phyloP scores from a whole-genome alignment of 2,888 invertebrate species.

The Thecocarcelia acutangulata region DNA sequence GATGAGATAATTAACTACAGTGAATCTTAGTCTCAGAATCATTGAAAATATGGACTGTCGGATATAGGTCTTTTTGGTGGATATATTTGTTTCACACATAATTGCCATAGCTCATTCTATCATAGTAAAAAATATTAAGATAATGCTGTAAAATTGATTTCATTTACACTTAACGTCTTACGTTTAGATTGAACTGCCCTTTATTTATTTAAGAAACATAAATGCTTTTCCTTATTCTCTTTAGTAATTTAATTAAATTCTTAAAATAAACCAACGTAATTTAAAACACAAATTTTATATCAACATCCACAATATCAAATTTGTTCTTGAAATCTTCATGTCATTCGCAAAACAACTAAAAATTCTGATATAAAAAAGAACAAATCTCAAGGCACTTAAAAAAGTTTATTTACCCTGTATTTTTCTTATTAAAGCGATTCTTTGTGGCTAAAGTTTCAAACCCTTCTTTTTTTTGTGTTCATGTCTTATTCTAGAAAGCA shows the following conservation, averaged over 20 bases:
- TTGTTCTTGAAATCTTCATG: constrained; percentile 38
- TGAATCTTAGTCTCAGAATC: too few relatives aligned
- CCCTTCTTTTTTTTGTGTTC: too few relatives aligned
- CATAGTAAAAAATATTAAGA: too few relatives aligned
- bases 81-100: too few relatives aligned
- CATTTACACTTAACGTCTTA: too few relatives aligned
- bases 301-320: not conserved
- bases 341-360: constrained; percentile 28
- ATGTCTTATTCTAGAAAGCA: not conserved
- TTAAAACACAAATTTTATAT: constrained; percentile 14
- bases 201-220: too few relatives aligned
- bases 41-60: too few relatives aligned
- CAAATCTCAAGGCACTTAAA: constrained; percentile 13
- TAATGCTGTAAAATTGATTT: too few relatives aligned
- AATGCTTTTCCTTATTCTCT: constrained; percentile 1
- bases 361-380: not conserved
- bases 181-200: too few relatives aligned
- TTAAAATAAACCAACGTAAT: constrained; percentile 11
- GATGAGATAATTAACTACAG: too few relatives aligned
- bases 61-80: too few relatives aligned
- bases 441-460: constrained; percentile 5
- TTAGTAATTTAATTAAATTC: constrained; percentile 18
- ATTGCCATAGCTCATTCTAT: too few relatives aligned
- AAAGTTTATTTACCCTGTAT: constrained; percentile 45
- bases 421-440: constrained; percentile 11